These are phyloP conservation scores for Ichneumoninae sp. DNA, from an alignment of 2,888 invertebrate species.

Conservation along the genomic window DNA sequence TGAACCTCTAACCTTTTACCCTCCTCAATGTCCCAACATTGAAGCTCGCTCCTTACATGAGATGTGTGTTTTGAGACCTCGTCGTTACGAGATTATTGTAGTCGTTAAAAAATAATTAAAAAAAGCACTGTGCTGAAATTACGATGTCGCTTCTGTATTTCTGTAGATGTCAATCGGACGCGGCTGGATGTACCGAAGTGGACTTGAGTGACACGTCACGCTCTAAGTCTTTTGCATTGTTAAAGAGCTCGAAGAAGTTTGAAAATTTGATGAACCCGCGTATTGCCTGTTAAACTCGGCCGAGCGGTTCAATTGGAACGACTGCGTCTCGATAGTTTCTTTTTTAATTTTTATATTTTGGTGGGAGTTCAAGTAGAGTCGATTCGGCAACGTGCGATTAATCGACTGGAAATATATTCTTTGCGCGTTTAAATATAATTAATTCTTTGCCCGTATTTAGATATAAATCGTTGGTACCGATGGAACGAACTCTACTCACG, in stretches of 20 bases:
- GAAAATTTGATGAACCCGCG: neutral
- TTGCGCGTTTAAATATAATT: neutral
- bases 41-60: no score
- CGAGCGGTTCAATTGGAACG: neutral
- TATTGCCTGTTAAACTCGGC: neutral
- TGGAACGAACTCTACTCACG: conserved; percentile 19
- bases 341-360: neutral
- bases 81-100: no score
- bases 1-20: neutral
- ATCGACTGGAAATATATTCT: neutral
- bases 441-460: conserved; percentile 6
- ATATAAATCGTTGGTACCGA: conserved; percentile 6
- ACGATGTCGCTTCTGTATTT: neutral
- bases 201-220: neutral
- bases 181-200: neutral
- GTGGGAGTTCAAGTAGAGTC: neutral
- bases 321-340: neutral
- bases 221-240: neutral
- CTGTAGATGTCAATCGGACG: neutral
- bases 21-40: neutral
- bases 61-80: no score
- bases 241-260: neutral
- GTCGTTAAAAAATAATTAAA: neutral
- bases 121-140: neutral
- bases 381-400: neutral